Evolutionary conservation across 2,888 invertebrate species (phyloP), one percentile per base, ranked within the genome.

Genomic region (Drosophila melanosoma): DNA sequence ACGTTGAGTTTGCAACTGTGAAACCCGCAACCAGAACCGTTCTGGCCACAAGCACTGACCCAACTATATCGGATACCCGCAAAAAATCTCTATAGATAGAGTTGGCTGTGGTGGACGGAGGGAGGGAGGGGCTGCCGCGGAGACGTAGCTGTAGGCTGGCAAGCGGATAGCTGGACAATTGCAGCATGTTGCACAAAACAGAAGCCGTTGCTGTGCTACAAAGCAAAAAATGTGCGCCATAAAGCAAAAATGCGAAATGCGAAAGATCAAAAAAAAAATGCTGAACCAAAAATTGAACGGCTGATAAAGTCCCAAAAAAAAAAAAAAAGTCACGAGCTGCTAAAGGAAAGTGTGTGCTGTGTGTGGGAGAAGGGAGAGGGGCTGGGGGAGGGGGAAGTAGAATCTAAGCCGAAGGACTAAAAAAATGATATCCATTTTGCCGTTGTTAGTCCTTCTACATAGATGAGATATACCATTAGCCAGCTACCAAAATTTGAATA

Each of bases 11-110:
- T 77, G 80, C 76, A 66, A 54, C 68, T 56, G 63, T 67, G 61
- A 68, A 83, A 82, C 61, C 85, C 88, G 89, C 91, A 91, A 90
- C 91, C 91, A 91, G 91, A 91, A 92, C 91, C 91, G 90, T 91
- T 91, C 89, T 91, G 91, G 92, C 91, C 91, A 91, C 91, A 91
- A 91, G 91, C 92, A 89, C 91, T 91, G 92, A 91, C 91, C 91
- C 91, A 91, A 92, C 92, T 91, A 87, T 87, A 87, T 92, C 89
- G 91, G 91, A 91, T 90, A 91, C 90, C 91, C 91, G 82, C 91
- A 91, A 91, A 91, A 87, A 82, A 87, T 82, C 75, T 17, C 36
- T 26, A 26, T 72, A 69, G 75, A 60, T 63, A 56, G 40, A 59
- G 49, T 23, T 2, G 26, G 26, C 26, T 26, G 26, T 2, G 26